A percentile compares a stretch with the other conserved stretches of the same genome.
These are phyloP conservation scores for Pristionchus fissidentatus DNA, from an alignment of 2,888 invertebrate species.

Conservation along the genomic window DNA sequence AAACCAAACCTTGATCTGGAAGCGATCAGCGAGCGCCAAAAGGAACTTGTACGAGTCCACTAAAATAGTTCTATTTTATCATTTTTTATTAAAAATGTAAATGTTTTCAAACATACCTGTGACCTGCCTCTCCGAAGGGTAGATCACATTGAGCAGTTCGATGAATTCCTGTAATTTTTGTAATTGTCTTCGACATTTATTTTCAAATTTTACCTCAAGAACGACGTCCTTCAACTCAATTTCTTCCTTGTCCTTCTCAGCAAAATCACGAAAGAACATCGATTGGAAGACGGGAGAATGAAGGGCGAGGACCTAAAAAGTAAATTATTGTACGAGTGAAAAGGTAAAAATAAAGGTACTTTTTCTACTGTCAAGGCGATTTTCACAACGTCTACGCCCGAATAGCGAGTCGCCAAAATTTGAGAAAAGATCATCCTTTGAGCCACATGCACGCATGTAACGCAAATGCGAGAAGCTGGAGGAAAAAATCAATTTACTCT, in stretches of 20 bases:
- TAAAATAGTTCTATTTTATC: background rate
- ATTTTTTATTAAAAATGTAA: background rate
- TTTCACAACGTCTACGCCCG: too few relatives aligned
- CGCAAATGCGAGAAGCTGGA: too few relatives aligned
- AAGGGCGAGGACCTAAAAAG: background rate
- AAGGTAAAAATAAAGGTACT: too few relatives aligned
- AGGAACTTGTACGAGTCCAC: background rate
- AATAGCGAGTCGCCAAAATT: too few relatives aligned
- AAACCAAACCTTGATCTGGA: background rate
- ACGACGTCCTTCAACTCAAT: background rate
- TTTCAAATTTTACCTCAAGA: background rate
- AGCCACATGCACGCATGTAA: too few relatives aligned
- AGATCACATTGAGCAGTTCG: background rate
- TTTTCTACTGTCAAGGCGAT: too few relatives aligned
- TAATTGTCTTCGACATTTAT: background rate
- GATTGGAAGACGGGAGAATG: conserved; percentile 9
- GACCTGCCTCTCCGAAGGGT: background rate
- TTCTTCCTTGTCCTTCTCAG: background rate
- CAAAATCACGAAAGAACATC: background rate
- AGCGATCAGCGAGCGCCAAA: background rate
- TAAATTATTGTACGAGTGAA: too few relatives aligned
- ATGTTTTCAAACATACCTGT: too few relatives aligned
- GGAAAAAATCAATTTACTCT: too few relatives aligned
- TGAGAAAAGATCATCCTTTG: too few relatives aligned
- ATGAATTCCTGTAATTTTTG: background rate